These are phyloP conservation scores for Scarus forsteni DNA, from an alignment of 2,797 vertebrate species.

Conservation along the genomic window DNA sequence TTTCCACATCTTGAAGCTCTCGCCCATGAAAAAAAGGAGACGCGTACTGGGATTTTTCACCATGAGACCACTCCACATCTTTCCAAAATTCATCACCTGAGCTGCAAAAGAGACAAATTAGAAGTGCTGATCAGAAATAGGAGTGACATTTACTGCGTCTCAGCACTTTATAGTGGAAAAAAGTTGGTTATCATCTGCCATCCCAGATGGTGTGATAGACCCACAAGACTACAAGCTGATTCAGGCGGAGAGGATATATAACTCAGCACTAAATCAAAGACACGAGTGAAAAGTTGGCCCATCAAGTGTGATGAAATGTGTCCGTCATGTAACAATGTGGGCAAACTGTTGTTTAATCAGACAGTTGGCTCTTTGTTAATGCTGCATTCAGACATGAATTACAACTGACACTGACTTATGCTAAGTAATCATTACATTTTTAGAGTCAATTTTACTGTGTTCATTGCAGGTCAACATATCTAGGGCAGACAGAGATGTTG, in stretches of 20 bases:
- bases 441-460: no score
- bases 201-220: slow-evolving; percentile 78
- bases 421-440: no score
- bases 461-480: no score
- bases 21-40: slow-evolving; percentile 1
- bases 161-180: slow-evolving; percentile 68
- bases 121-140: slow-evolving; percentile 70
- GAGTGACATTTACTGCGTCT: slow-evolving; percentile 61
- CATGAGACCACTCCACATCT: slow-evolving; percentile 21
- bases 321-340: slow-evolving; percentile 28
- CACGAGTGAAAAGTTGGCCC: slow-evolving; percentile 38
- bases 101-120: slow-evolving; percentile 61
- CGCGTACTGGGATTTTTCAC: slow-evolving; percentile 30
- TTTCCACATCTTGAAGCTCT: slow-evolving; percentile 23
- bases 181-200: slow-evolving; percentile 75
- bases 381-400: no score
- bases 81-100: slow-evolving; percentile 55
- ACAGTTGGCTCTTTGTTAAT: background rate
- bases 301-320: slow-evolving; percentile 30
- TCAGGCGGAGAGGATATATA: slow-evolving; percentile 60
- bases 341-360: slow-evolving; percentile 10
- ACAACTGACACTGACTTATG: no score
- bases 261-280: slow-evolving; percentile 74
- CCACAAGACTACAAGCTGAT: slow-evolving; percentile 75
- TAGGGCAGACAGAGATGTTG: no score